Conservation (phyloP, 1,140 invertebrate genomes). For the Drosophila nannoptera region DNA sequence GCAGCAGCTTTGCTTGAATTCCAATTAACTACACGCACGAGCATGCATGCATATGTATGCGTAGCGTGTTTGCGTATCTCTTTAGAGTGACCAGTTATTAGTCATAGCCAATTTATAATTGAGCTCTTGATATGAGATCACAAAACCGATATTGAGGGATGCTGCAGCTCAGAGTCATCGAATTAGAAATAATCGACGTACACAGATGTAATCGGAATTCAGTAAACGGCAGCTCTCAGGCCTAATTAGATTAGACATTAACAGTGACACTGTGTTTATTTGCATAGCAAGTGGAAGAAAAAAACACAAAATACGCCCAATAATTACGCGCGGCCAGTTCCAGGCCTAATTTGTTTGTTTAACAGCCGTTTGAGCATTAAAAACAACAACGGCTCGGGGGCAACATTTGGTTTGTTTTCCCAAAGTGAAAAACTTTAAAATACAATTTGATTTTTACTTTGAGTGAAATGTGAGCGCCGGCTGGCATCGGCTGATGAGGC, state of each 20-base stretch:
- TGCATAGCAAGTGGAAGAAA: constrained; percentile 54
- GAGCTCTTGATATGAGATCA: constrained; percentile 63
- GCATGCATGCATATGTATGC: not conserved
- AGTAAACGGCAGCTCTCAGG: constrained; percentile 32
- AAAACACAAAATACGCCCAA: constrained; percentile 64
- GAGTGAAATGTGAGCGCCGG: constrained; percentile 44
- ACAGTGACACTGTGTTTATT: constrained; percentile 71
- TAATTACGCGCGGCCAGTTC: constrained; percentile 40
- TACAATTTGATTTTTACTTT: constrained; percentile 54
- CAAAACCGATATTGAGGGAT: constrained; percentile 6
- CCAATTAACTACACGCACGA: constrained; percentile 49
- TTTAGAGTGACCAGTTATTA: constrained; percentile 48
- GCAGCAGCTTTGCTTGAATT: constrained; percentile 42
- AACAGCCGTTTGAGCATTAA: constrained; percentile 43
- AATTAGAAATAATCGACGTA: not conserved
- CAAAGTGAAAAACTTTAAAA: constrained; percentile 40
- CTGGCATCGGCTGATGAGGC: constrained; percentile 36
- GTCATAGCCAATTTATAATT: constrained; percentile 66
- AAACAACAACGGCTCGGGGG: constrained; percentile 23
- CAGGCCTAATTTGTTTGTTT: constrained; percentile 65
- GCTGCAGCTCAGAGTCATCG: constrained; percentile 19
- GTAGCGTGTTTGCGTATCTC: not conserved
- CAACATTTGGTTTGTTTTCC: constrained; percentile 51
- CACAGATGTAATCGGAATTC: not conserved
- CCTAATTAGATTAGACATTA: constrained; percentile 71